Evolutionary conservation across 2,888 invertebrate species (phyloP).

Genomic region (Pseudococcus jackbeardsleyi): DNA sequence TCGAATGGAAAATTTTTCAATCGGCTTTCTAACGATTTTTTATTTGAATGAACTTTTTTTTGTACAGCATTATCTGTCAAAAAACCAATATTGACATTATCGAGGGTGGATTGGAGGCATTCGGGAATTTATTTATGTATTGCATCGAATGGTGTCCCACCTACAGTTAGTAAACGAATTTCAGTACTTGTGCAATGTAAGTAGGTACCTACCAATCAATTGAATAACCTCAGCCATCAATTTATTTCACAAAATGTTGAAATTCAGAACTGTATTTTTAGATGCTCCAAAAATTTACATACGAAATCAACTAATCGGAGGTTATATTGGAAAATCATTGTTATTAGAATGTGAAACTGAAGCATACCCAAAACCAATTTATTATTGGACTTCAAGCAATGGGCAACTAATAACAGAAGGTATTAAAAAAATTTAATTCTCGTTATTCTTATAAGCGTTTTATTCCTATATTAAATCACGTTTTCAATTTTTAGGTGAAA

Average conservation of each 20-base stretch:
- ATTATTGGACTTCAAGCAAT: constrained; percentile 66
- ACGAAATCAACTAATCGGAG: constrained; percentile 66
- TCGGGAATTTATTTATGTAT: constrained; percentile 67
- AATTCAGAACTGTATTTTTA: constrained; percentile 32
- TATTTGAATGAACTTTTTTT: background rate
- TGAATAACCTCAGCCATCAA: background rate
- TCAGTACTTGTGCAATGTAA: constrained; percentile 66
- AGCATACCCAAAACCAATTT: constrained; percentile 66
- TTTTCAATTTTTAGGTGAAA: constrained; percentile 69
- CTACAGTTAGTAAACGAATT: constrained; percentile 67
- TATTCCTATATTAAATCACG: background rate
- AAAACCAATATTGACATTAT: constrained; percentile 62
- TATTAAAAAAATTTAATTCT: background rate
- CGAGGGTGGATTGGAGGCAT: constrained; percentile 65
- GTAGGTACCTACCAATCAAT: background rate
- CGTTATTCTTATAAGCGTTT: background rate
- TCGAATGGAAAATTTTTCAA: background rate
- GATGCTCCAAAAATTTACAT: constrained; percentile 66
- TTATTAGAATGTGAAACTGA: constrained; percentile 66
- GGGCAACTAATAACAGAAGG: constrained; percentile 66
- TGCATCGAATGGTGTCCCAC: constrained; percentile 67
- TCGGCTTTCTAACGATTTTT: background rate
- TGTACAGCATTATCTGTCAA: constrained; percentile 59
- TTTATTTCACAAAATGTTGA: background rate
- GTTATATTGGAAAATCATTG: constrained; percentile 60